Base-by-base conservation (phyloP, 1,140 invertebrate genomes). In the Aphelenchoides fujianensis region DNA sequence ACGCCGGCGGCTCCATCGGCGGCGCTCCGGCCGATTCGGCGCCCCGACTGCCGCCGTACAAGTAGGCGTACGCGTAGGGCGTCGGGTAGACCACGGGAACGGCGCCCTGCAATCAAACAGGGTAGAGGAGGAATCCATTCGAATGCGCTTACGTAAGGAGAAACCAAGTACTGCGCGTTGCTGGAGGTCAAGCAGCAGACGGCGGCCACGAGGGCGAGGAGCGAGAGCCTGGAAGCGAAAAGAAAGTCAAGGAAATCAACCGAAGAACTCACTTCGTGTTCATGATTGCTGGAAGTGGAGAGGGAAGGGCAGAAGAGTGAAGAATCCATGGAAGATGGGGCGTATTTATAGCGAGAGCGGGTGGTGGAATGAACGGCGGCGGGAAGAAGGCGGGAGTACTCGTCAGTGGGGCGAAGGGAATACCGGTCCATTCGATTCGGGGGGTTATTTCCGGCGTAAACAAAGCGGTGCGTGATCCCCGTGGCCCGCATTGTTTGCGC, bases 201-300 rank as follows among this genome's bases (percentile, higher is more conserved):
- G 23, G 19, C 5, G 55, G 55, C 55, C 28, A 59, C 55, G 34
- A 59, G 55, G 5, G 55, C 55, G 19, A 59, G 34, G 34, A 59
- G 55, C 28, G 34, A 59, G 55, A 48, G 12, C 23, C 41, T 48
- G 12, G 23, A 48, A 48, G 41, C n/a, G n/a, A n/a, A 48, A 48
- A 48, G 41, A 48, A 59, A 59, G 55, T 5, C 55, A 23, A 59
- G 5, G 19, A 59, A 23, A 16, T 23, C 41, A 48, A 12, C 27
- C 36, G 36, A 61, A 61, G 2, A 61, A 61, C 59, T 61, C 36
- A 61, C 59, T 19, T 61, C 16, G 28, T 61, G 16, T 16, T 48
- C 41, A 48, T 48, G 41, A n/a, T 48, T 48, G 41, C 23, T 16
- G 41, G 23, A 23, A 48, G 12, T 48, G 41, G 41, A 48, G 23